Base-by-base conservation (phyloP, 64 coral and sea anemone genomes). In the Catalaphyllia jardinei region DNA sequence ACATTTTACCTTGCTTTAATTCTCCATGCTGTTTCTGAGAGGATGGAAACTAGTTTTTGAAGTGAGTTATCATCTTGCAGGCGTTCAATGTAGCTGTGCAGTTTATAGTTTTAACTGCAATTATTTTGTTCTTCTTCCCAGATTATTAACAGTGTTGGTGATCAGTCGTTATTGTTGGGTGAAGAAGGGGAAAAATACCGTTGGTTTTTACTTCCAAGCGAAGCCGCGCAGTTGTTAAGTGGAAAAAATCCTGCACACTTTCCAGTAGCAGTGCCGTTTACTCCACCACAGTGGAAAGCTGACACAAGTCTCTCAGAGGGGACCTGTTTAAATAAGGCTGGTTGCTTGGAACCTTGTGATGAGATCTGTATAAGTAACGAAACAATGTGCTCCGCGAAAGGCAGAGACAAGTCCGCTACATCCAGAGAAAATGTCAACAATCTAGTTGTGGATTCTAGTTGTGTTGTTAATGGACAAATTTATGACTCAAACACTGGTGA, bases 131-230 rank as follows among this genome's bases (percentile, higher is more conserved):
- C 50, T 67, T 73, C 0, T 89, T 67, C 52, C 29, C 82, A 98
- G 96, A 75, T 78, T 22, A 19, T 84, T 16, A 88, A 86, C 24
- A 91, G 13, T 87, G 31, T 93, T 77, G 61, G 87, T 63, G 97
- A 99, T 87, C 97, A 99, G 71, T 87, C 91, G 59, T 52, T 99
- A n/a, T 83, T 99, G 25, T 73, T 99, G 31, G 94, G 97, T 2
- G 88, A 95, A 75, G 95, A 96, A 61, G 91, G 89, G 24, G 97
- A 99, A 77, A 90, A 73, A 29, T 67, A 91, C 0, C 88, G 97
- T 10, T 99, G 97, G 93, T 99, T 99, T 93, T 76, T 99, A 11
- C 84, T 99, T 7, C 97, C 97, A 1, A 99, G 97, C 84, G 97
- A 99, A 86, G 93, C 93, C 8, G 82, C 94, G 16, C 78, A 60